Evolutionary conservation across 2,113 vertebrate genomes (phyloP).

Genomic region (Ascaphus truei): DNA sequence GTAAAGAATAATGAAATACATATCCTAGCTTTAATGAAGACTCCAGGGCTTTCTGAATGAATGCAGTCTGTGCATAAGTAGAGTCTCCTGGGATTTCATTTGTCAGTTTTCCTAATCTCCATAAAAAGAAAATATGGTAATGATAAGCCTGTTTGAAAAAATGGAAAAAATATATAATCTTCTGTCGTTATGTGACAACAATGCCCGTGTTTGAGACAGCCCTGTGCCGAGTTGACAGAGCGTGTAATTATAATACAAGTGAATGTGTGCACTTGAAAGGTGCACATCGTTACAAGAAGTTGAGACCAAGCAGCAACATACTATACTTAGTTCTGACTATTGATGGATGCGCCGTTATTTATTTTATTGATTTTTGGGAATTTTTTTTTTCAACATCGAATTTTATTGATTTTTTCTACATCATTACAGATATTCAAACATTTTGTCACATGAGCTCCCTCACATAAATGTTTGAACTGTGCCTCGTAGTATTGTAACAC

Average conservation of each 20-base stretch:
- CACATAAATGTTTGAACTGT: no score
- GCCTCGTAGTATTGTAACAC: no score
- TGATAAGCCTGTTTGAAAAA: constrained; percentile 27
- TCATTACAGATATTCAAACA: no score
- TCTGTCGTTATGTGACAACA: constrained; percentile 31
- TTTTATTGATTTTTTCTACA: no score
- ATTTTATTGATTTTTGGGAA: neutral
- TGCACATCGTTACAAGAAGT: neutral
- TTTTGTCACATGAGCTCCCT: no score
- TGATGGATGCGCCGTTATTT: no score
- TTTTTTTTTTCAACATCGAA: neutral
- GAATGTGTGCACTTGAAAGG: neutral
- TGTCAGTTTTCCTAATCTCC: constrained; percentile 59
- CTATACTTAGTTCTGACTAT: no score
- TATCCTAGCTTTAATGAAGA: constrained; percentile 66
- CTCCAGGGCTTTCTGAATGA: constrained; percentile 46
- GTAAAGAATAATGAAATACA: constrained; percentile 55
- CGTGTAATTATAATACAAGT: constrained; percentile 14
- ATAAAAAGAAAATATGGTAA: constrained; percentile 53
- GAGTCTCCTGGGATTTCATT: constrained; percentile 49
- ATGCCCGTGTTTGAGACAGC: constrained; percentile 11
- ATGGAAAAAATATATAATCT: neutral
- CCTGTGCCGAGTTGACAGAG: constrained; percentile 13
- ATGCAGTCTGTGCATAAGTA: constrained; percentile 36
- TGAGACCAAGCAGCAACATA: neutral